Percentiles rank a stretch among this genome's conserved stretches.
Conservation (phyloP, 2,888 invertebrate genomes). For the Chymomyza amoena region DNA sequence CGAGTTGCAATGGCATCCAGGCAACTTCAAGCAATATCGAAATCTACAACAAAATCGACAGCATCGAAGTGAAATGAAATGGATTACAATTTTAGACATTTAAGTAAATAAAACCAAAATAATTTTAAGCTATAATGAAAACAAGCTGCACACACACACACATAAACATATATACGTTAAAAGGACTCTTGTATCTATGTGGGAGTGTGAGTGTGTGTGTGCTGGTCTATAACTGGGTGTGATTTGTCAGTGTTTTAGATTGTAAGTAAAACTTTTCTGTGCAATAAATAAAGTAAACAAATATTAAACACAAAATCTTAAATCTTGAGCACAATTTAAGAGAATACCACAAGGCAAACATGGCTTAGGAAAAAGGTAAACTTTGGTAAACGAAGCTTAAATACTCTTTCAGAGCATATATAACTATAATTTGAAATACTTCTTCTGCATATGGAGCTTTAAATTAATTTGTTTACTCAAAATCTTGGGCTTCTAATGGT, state of each 20-base stretch:
- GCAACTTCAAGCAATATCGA: not conserved
- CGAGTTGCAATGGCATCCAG: not conserved
- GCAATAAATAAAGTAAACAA: slow-evolving; percentile 59
- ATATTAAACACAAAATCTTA: slow-evolving; percentile 28
- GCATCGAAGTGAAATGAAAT: slow-evolving; percentile 35
- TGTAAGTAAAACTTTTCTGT: slow-evolving; percentile 47
- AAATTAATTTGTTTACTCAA: no score
- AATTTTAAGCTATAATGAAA: slow-evolving; percentile 40
- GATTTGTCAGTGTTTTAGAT: slow-evolving; percentile 64
- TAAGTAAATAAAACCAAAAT: slow-evolving; percentile 61
- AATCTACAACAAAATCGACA: not conserved
- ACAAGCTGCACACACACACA: not conserved
- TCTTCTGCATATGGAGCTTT: no score
- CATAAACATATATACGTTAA: not conserved
- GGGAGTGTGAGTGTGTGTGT: not conserved
- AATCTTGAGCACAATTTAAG: slow-evolving; percentile 53
- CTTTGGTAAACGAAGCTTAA: no score
- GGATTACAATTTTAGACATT: slow-evolving; percentile 46
- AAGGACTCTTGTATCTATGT: not conserved
- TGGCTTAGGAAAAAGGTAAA: no score
- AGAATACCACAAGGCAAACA: not conserved
- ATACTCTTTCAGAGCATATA: no score
- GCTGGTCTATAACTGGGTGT: slow-evolving; percentile 52
- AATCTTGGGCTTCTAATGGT: no score
- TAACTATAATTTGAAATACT: no score